Percentiles rank a stretch among this genome's conserved stretches.
Conservation (phyloP, 2,797 vertebrate genomes). For the Aulostomus chinensis region DNA sequence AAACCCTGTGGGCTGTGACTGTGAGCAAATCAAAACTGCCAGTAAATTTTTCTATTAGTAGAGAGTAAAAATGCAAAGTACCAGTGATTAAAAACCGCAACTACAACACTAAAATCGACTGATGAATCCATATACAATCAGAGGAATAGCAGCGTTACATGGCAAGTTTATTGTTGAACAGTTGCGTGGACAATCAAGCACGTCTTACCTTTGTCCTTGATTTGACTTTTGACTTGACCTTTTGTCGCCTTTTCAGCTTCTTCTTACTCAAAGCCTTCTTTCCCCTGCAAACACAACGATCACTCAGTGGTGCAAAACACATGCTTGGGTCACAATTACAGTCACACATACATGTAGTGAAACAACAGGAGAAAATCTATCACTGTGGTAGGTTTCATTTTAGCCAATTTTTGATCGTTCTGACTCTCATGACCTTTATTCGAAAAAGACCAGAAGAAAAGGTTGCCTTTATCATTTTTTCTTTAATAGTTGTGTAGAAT, state of each 20-base stretch:
- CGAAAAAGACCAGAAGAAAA: too few species aligned
- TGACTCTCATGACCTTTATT: too few species aligned
- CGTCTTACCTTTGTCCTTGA: slow-evolving; percentile 92
- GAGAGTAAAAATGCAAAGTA: not conserved
- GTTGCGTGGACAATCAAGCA: not conserved
- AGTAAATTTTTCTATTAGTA: not conserved
- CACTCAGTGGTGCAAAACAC: slow-evolving; percentile 9
- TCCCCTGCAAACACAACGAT: slow-evolving; percentile 76
- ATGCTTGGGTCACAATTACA: too few species aligned
- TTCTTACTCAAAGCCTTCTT: slow-evolving; percentile 99
- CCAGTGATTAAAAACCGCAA: too few species aligned
- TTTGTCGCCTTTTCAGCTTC: slow-evolving; percentile 98
- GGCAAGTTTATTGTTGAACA: not conserved
- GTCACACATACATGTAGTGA: not conserved
- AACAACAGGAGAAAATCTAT: too few species aligned
- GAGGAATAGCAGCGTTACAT: not conserved
- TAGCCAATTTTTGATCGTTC: too few species aligned
- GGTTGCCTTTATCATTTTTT: too few species aligned
- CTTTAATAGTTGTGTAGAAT: too few species aligned
- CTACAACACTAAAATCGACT: too few species aligned
- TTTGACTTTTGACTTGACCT: slow-evolving; percentile 98
- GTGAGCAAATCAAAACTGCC: slow-evolving; percentile 2
- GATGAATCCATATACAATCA: too few species aligned
- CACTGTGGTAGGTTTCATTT: too few species aligned
- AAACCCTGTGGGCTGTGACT: not conserved